Base-by-base conservation (phyloP, 2,113 vertebrate genomes). In the Hippoglossus stenolepis region DNA sequence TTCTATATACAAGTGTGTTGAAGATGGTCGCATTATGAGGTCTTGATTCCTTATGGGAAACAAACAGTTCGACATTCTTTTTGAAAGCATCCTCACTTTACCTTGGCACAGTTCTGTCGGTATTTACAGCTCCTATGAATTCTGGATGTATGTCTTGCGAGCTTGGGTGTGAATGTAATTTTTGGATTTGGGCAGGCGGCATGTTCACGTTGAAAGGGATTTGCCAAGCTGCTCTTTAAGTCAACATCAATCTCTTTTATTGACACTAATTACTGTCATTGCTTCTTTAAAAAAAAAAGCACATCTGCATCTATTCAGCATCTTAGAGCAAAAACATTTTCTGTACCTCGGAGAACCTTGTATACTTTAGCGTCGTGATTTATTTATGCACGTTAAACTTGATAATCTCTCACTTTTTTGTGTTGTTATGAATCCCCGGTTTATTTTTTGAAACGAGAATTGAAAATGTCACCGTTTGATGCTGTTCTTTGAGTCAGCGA, bases 401-500 rank as follows among this genome's bases (percentile, higher is more conserved):
- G 4, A 20, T 14, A 7, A 51, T 7, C 1, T 51, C 49, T 6
- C 4, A 43, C 7, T 2, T 65, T 65, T 9, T 35, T n/a, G 40
- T 43, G 61, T 23, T 20, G 13, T 63, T 7, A 31, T 31, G 31
- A 77, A 69, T 78, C 47, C 58, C 57, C 18, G 2, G 10, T 23
- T 58, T 24, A 24, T 28, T 23, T 31, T 31, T 65, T 23, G 20
- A 53, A 54, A 10, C 1, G n/a, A 35, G 15, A 40, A 35, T 17
- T 60, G 13, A 18, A 65, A 67, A 49, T 53, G 59, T 43, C 59
- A 78, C 60, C 63, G 21, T 66, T 53, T 23, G 35, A 79, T 70
- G 53, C 62, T 59, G 51, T 65, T 72, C 67, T 76, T 80, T 68
- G 68, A 87, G 84, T 86, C 82, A 89, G 79, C 82, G 79, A 79